A percentile compares a stretch with the other conserved stretches of the same genome.
phyloP scores from a whole-genome alignment of 2,888 invertebrate species.

The Ochropleura leucogaster region DNA sequence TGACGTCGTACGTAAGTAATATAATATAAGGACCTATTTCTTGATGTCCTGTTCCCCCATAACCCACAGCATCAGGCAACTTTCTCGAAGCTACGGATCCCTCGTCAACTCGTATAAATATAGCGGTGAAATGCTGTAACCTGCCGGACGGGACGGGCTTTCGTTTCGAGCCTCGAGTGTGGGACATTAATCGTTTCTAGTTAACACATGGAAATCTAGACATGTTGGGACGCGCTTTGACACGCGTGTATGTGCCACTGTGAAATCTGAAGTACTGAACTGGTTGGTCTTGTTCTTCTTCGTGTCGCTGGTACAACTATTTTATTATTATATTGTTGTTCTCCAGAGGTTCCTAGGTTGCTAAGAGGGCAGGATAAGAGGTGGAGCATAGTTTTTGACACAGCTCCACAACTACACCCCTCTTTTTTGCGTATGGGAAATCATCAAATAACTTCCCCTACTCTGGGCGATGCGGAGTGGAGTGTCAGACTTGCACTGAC shows the following conservation, averaged over 20 bases:
- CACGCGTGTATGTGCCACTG: background rate
- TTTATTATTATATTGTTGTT: too few species aligned
- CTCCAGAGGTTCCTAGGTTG: too few species aligned
- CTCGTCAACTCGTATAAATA: constrained; percentile 20
- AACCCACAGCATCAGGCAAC: constrained; percentile 16
- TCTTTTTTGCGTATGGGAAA: too few species aligned
- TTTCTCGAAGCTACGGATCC: constrained; percentile 19
- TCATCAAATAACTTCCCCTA: too few species aligned
- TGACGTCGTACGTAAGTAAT: background rate
- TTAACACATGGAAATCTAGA: constrained; percentile 46
- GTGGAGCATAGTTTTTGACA: too few species aligned
- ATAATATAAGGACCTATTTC: background rate
- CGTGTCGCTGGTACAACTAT: too few species aligned
- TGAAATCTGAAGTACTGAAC: background rate
- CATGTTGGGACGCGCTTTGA: background rate
- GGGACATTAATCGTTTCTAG: constrained; percentile 47
- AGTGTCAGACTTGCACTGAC: too few species aligned
- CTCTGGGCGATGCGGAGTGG: too few species aligned
- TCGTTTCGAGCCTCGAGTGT: constrained; percentile 43
- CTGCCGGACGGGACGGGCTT: constrained; percentile 52
- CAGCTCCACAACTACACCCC: too few species aligned
- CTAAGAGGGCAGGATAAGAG: too few species aligned
- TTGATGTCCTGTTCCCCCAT: background rate
- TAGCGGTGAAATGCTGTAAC: constrained; percentile 33
- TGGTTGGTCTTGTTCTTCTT: too few species aligned